Evolutionary conservation across 2,797 vertebrate species (phyloP).

Genomic region (Galaxias olidus): DNA sequence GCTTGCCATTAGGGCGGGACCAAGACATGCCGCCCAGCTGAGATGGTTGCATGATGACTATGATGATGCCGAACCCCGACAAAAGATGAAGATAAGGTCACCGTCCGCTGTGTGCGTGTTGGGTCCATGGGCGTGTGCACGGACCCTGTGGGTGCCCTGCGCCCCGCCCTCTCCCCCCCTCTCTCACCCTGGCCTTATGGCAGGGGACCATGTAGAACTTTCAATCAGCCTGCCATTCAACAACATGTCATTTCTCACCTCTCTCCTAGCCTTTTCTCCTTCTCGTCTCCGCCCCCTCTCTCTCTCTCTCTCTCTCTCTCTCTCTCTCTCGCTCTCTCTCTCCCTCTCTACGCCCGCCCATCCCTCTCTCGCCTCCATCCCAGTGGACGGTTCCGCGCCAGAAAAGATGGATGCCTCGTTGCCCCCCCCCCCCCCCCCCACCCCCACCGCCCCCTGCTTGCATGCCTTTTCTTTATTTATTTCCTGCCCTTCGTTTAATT

Average conservation of each 20-base stretch:
- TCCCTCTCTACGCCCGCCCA: background rate
- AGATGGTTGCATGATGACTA: no score
- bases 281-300: background rate
- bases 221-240: constrained; percentile 14
- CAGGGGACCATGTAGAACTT: constrained; percentile 25
- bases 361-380: constrained; percentile 1
- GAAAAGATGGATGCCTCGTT: constrained; percentile 12
- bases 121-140: no score
- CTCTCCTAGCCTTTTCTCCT: background rate
- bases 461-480: constrained; percentile 3
- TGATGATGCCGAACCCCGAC: no score
- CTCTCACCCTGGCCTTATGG: constrained; percentile 12
- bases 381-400: constrained; percentile 6
- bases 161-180: background rate
- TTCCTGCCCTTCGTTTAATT: constrained; percentile 14
- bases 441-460: background rate
- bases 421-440: background rate
- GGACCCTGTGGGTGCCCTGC: no score
- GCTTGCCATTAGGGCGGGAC: no score
- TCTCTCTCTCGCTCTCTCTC: background rate
- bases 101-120: background rate
- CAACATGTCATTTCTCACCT: background rate
- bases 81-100: no score
- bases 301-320: background rate
- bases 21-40: no score